Percentiles rank a stretch among this genome's conserved stretches.
Conservation (phyloP, 2,797 vertebrate genomes). For the Champsocephalus gunnari region DNA sequence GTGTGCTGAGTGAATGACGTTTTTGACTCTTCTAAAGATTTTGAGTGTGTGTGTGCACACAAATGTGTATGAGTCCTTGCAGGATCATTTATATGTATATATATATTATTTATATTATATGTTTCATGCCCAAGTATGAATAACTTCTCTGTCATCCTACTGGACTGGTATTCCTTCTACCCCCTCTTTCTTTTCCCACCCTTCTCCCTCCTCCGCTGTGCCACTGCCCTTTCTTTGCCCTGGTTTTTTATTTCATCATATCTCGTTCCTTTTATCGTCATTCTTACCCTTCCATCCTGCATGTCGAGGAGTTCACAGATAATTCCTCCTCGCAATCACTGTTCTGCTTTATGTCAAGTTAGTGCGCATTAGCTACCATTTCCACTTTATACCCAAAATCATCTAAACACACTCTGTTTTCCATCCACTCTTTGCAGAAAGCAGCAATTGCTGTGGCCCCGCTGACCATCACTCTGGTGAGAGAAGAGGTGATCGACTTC, state of each 20-base stretch:
- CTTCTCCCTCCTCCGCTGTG: slow-evolving; percentile 1
- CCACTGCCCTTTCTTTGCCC: slow-evolving; percentile 54
- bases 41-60: slow-evolving; percentile 10
- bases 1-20: slow-evolving; percentile 50
- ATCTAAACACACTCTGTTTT: neutral
- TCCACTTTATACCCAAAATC: slow-evolving; percentile 4
- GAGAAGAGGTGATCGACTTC: slow-evolving; percentile 99
- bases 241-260: slow-evolving; percentile 11
- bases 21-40: slow-evolving; percentile 43
- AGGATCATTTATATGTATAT: slow-evolving; percentile 35
- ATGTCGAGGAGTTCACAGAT: neutral
- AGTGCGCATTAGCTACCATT: neutral
- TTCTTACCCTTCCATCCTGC: slow-evolving; percentile 30
- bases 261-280: slow-evolving; percentile 48
- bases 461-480: slow-evolving; percentile 97
- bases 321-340: slow-evolving; percentile 5
- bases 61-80: slow-evolving; percentile 45
- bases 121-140: slow-evolving; percentile 64
- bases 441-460: slow-evolving; percentile 99
- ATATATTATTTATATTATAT: no score
- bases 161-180: slow-evolving; percentile 48
- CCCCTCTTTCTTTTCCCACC: slow-evolving; percentile 32
- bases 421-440: slow-evolving; percentile 85
- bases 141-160: slow-evolving; percentile 59
- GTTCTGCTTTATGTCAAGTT: slow-evolving; percentile 5